These are phyloP conservation scores for Stenopsyche tienmushanensis DNA, from an alignment of 1,140 invertebrate genomes.

Conservation along the genomic window DNA sequence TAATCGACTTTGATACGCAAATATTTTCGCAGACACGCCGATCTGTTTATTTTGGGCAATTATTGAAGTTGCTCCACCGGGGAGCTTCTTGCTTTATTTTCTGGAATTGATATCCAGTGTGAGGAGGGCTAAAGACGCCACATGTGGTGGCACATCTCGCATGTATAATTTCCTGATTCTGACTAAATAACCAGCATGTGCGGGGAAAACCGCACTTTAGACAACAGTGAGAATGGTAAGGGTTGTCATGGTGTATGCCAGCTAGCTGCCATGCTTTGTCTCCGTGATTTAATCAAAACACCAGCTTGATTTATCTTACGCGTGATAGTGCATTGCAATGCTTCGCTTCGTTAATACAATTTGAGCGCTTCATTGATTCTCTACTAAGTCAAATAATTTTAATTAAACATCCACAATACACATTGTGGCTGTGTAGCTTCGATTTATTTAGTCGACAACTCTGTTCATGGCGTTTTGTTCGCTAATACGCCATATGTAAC, in stretches of 20 bases:
- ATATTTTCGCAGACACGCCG: background rate
- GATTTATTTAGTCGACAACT: too few species aligned
- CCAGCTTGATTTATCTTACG: conserved; percentile 17
- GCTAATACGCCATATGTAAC: too few species aligned
- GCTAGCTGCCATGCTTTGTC: background rate
- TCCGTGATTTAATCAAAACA: conserved; percentile 15
- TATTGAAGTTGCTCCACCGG: too few species aligned
- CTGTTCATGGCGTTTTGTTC: too few species aligned
- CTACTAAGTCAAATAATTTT: too few species aligned
- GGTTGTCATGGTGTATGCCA: background rate
- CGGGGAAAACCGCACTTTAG: conserved; percentile 1
- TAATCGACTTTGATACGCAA: too few species aligned
- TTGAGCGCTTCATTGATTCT: conserved; percentile 10
- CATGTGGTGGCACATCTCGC: background rate
- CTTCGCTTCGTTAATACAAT: conserved; percentile 18
- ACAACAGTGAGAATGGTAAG: background rate
- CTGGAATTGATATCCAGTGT: too few species aligned
- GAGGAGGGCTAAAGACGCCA: too few species aligned
- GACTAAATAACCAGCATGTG: background rate
- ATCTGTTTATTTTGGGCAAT: background rate
- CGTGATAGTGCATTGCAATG: background rate
- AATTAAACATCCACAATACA: too few species aligned
- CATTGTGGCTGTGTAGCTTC: too few species aligned
- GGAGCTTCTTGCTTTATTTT: too few species aligned
- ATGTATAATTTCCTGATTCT: conserved; percentile 5